Conservation (phyloP, 2,113 vertebrate species). For the Athene cunicularia region DNA sequence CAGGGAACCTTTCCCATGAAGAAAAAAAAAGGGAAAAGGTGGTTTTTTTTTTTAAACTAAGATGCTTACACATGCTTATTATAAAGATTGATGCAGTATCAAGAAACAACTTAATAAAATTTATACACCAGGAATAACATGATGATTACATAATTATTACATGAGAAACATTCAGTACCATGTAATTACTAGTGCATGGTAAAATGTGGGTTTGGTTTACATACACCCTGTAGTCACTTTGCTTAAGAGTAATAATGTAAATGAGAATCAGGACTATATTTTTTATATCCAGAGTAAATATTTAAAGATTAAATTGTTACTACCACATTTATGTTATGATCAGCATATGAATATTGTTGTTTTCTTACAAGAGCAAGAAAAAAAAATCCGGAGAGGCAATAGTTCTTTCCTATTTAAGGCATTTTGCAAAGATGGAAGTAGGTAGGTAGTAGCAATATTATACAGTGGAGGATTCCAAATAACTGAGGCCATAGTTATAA, state of each 20-base stretch:
- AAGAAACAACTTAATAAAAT: conserved; percentile 6
- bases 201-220: conserved; percentile 25
- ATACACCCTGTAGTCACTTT: neutral
- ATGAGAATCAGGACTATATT: neutral
- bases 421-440: neutral
- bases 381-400: neutral
- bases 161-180: conserved; percentile 1
- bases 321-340: neutral
- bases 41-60: neutral
- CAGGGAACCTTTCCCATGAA: neutral
- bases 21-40: neutral
- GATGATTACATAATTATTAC: conserved; percentile 28
- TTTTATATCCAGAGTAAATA: neutral
- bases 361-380: neutral
- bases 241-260: neutral
- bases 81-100: neutral
- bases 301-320: neutral
- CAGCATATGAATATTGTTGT: neutral
- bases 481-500: neutral
- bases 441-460: neutral
- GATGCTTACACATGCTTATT: neutral
- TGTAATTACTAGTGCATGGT: conserved; percentile 12
- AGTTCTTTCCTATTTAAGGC: neutral
- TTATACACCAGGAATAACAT: neutral
- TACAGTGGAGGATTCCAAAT: neutral